Base-by-base conservation (phyloP, 2,888 invertebrate species). In the Augiades crinisus region DNA sequence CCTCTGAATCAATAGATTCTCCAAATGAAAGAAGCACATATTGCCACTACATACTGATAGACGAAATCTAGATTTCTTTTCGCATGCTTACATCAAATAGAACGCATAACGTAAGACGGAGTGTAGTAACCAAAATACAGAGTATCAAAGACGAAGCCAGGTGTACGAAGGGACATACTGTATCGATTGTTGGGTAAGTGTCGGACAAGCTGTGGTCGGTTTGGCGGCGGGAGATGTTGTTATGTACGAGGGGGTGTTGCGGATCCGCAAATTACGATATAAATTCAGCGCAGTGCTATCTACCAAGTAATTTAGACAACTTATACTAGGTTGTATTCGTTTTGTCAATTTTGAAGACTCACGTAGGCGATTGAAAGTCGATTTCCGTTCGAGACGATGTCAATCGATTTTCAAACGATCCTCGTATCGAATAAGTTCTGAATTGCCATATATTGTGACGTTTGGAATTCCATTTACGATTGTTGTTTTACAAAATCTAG, bases 371-470 rank as follows among this genome's bases (percentile, higher is more conserved):
- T 10, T 41, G 27, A 27, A 41, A 27, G 6, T 41, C 41, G 41
- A 41, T 30, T 41, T 12, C 6, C 5, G 13, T 14, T 36, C n/a
- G 10, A 10, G 1, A 5, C 12, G 5, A 8, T 3, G 8, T 10
- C 7, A 13, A 22, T 45, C 45, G 34, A 34, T 12, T 45, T 16
- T 38, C 31, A 47, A 7, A 22, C 16, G 21, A 5, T 41, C 40
- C 19, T 31, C 14, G 16, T 47, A 16, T 40, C 22, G 31, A 24
- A 34, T 34, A 14, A 37, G 24, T 17, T 10, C 34, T 49, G 40
- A 22, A 34, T 41, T 49, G 47, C 47, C 40, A 40, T 49, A 34
- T 41, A 38, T 13, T 43, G n/a, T n/a, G 49, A 49, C 41, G 19
- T 34, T 43, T 27, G 34, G 41, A 36, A 33, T 40, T 47, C 8